Base-by-base conservation (phyloP, 2,888 invertebrate species). In the Synergus laeviventris region DNA sequence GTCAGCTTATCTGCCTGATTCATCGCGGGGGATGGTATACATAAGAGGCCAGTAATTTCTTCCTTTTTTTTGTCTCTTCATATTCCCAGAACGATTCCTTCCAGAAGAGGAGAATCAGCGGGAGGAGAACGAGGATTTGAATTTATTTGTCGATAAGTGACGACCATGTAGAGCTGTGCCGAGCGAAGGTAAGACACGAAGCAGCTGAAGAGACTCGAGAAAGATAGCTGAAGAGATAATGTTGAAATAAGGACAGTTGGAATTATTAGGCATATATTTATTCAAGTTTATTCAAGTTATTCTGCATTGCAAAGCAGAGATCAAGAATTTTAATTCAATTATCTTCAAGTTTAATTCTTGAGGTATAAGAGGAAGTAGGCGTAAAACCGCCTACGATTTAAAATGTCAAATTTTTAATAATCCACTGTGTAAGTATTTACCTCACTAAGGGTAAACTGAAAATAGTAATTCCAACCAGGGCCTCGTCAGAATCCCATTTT, bases 121-220 rank as follows among this genome's bases (percentile, higher is more conserved):
- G n/a, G 61, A 62, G 38, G 38, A 42, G 64, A 14, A 62, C 38
- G 61, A 42, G 42, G 64, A 64, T 39, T 42, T 64, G 64, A 64
- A 64, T 64, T 64, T 64, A 64, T 64, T 64, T 64, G 64, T 64
- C 64, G 64, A 64, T 64, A 64, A 64, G 64, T 64, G 64, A 64
- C 64, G 64, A 64, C 64, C 64, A 64, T 64, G 64, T 64, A 64
- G 38, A 38, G 39, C 64, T 64, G 39, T 12, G 39, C 39, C 64
- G 64, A 21, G 64, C 21, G 21, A 21, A 64, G 64, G 11, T 39
- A 64, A 42, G 64, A 64, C 64, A 64, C 64, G 42, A 14, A 39
- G 64, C 64, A 64, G 64, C 64, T 64, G 64, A 64, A 64, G 39
- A 38, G 21, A 11, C 39, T 39, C 18, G 39, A 64, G 39, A 64